Base-by-base conservation (phyloP, 2,888 invertebrate genomes). In the Pammene aurita region DNA sequence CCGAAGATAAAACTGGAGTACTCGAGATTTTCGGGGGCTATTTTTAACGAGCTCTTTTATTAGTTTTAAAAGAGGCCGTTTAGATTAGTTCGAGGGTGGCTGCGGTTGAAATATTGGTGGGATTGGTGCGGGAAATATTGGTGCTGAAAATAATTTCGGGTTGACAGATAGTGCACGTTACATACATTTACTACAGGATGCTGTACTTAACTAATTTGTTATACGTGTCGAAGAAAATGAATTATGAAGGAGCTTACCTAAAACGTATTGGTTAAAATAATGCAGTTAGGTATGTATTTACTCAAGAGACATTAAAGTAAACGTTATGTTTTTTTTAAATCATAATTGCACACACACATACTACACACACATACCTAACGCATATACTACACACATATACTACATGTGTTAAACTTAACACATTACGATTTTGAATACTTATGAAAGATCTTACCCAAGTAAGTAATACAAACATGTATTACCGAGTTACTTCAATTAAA, bases 11-110 rank as follows among this genome's bases (percentile, higher is more conserved):
- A 75, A 77, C 74, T 72, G 48, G 77, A 76, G 78, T 87, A 85
- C 89, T 88, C 82, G 87, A 90, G 85, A 85, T 85, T 86, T 89
- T 88, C 89, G 86, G 91, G 89, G 87, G 92, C 90, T 92, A 91
- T 92, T 91, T 91, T 84, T 84, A 90, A 90, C 89, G 86, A 86
- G 83, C 84, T 86, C 83, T 90, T 91, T 91, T 91, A 92, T 90
- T 90, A 89, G 90, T 89, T 91, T 88, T 88, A 89, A 90, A 92
- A 89, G 89, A 85, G 91, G 89, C 89, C 89, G 90, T 91, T 92
- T 88, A 92, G 92, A 92, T 92, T 90, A 80, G 74, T 86, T 82
- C 81, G 85, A 83, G 84, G 85, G 84, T 62, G 61, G 68, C 62
- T 68, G 52, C 52, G 61, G 57, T 58, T 68, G 68, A 68, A 57